These are phyloP conservation scores for Notolabrus celidotus DNA, from an alignment of 2,797 vertebrate species.

Conservation along the genomic window DNA sequence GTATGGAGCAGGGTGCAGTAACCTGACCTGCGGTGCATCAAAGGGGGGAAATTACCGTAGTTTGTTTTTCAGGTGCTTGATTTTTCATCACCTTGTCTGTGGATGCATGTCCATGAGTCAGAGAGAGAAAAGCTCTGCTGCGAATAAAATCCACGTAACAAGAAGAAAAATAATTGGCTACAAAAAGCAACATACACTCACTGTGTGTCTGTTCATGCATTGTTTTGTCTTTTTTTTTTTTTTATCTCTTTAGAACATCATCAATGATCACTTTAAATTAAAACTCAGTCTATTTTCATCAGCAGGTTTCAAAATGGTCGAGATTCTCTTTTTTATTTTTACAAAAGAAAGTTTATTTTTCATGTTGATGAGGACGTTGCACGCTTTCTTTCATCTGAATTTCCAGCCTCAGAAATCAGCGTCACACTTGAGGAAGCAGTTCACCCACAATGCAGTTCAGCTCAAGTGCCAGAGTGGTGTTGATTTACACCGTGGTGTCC, in stretches of 20 bases:
- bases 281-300: too few species aligned
- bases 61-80: constrained; percentile 62
- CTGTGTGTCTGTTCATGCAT: background rate
- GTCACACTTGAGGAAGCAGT: constrained; percentile 42
- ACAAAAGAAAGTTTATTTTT: constrained; percentile 17
- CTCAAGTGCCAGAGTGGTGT: constrained; percentile 21
- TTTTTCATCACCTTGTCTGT: constrained; percentile 31
- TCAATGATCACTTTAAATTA: constrained; percentile 15
- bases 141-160: constrained; percentile 26
- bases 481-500: constrained; percentile 39
- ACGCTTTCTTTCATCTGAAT: constrained; percentile 54
- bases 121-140: background rate
- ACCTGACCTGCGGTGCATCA: constrained; percentile 62
- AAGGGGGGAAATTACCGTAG: constrained; percentile 35
- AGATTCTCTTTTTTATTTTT: constrained; percentile 25
- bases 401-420: constrained; percentile 39
- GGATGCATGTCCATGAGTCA: constrained; percentile 8
- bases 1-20: constrained; percentile 56
- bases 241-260: constrained; percentile 12
- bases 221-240: constrained; percentile 1
- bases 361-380: constrained; percentile 17
- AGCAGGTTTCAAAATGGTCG: constrained; percentile 9
- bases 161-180: constrained; percentile 46
- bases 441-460: constrained; percentile 40
- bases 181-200: background rate